Conservation (phyloP, 1,140 invertebrate genomes). For the Papilio polytes region DNA sequence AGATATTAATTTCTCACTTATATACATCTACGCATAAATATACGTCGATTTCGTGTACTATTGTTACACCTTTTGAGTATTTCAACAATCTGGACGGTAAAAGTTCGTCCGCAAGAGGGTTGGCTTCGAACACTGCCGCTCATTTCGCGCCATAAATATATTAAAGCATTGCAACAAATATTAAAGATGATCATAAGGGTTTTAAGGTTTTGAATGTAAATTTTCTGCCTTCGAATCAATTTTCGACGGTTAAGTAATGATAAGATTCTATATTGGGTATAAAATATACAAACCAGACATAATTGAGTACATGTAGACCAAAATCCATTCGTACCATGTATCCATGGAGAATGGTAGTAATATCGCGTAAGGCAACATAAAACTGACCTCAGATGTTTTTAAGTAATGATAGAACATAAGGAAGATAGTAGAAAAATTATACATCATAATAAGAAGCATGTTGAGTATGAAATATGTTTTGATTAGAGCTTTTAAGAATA, state of each 20-base stretch:
- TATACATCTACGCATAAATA: no score
- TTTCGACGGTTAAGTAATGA: neutral
- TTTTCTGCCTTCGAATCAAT: no score
- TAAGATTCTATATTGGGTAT: neutral
- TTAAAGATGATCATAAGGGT: no score
- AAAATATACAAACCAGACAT: conserved; percentile 54
- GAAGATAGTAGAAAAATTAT: conserved; percentile 63
- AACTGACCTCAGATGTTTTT: conserved; percentile 48
- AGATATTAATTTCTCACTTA: no score
- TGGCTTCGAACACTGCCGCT: no score
- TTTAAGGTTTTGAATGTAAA: no score
- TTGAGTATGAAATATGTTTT: conserved; percentile 69
- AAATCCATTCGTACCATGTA: conserved; percentile 52
- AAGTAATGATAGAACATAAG: conserved; percentile 59
- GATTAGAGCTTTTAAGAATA: conserved; percentile 53
- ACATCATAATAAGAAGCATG: conserved; percentile 58
- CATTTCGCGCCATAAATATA: no score
- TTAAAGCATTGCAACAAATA: no score
- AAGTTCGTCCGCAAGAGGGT: no score
- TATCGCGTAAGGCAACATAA: conserved; percentile 59
- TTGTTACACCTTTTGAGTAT: no score
- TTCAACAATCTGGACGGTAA: no score
- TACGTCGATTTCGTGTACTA: no score
- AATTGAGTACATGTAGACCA: conserved; percentile 60
- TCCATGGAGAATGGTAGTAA: conserved; percentile 61